Evolutionary conservation across 2,888 invertebrate species (phyloP), one percentile per base, ranked within the genome.

Genomic region (Therioaphis trifolii): DNA sequence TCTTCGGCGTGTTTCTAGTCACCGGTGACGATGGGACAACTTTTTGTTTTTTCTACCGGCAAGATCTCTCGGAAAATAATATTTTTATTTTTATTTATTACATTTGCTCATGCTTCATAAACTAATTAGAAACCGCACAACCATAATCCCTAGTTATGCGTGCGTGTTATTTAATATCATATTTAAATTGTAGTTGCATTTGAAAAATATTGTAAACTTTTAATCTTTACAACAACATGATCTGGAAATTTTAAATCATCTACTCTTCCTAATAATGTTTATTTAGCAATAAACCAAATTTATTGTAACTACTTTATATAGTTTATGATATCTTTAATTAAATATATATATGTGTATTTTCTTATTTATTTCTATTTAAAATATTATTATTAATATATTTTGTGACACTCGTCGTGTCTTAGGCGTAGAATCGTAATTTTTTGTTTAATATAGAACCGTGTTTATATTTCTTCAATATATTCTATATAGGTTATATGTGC

Each of bases 1-100:
- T 82, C 52, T 66, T 74, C 82, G 82, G 82, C 82, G 74, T 82
- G 74, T 82, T 82, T 82, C 82, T 82, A 82, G 82, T 82, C 82
- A 82, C 82, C 82, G 82, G 82, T 74, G 82, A 82, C 82, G 74
- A 82, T 66, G 82, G 63, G 72, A 74, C 82, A 63, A 82, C 74
- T 82, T 52, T 66, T 82, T 63, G 74, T 82, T 74, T 63, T 61
- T 72, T 82, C 71, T 82, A 63, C 52, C 74, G 82, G 82, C 63
- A 72, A 82, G 82, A 82, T 82, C 82, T 82, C 82, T 74, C 82
- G 82, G 74, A 49, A 77, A 80, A 61, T 80, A 80, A 72, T 61
- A 46, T 72, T 68, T 77, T 58, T 79, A 43, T 69, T 79, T 68
- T 80, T 80, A 80, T 80, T 80, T 80, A 71, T 80, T 80, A 79